Evolutionary conservation across 2,888 invertebrate species (phyloP).

Genomic region (Harpalus rubripes): DNA sequence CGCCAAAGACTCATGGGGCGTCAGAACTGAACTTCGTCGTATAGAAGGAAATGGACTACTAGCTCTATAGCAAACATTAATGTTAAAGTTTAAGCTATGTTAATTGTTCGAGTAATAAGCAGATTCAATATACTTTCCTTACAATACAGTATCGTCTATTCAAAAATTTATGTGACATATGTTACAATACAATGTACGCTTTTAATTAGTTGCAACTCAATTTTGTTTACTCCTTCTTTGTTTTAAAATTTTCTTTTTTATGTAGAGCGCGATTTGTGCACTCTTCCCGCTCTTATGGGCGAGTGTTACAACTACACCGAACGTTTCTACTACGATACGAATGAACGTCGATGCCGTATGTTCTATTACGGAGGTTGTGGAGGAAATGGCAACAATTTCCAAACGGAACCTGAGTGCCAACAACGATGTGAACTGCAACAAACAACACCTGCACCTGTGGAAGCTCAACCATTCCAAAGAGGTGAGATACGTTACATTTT

Average conservation of each 20-base stretch:
- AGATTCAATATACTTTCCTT: no score
- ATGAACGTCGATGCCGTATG: slow-evolving; percentile 85
- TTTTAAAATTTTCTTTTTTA: slow-evolving; percentile 2
- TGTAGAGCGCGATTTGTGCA: slow-evolving; percentile 85
- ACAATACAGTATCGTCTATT: no score
- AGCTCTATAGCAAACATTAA: no score
- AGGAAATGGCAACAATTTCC: slow-evolving; percentile 94
- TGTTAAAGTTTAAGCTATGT: no score
- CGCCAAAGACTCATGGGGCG: no score
- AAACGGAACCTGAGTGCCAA: slow-evolving; percentile 83
- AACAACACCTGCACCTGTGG: slow-evolving; percentile 75
- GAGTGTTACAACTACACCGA: slow-evolving; percentile 87
- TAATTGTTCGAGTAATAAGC: no score
- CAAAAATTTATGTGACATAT: no score
- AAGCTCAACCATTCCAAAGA: slow-evolving; percentile 72
- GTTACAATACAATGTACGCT: no score
- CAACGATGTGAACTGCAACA: slow-evolving; percentile 81
- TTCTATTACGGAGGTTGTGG: slow-evolving; percentile 96
- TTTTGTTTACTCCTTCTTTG: neutral
- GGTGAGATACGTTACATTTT: slow-evolving; percentile 71
- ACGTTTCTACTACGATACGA: slow-evolving; percentile 91
- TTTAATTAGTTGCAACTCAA: no score
- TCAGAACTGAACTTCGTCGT: no score
- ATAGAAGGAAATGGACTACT: no score
- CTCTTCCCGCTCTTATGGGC: slow-evolving; percentile 87